Evolutionary conservation across 2,113 vertebrate species (phyloP).

Genomic region (Arvicanthis niloticus): DNA sequence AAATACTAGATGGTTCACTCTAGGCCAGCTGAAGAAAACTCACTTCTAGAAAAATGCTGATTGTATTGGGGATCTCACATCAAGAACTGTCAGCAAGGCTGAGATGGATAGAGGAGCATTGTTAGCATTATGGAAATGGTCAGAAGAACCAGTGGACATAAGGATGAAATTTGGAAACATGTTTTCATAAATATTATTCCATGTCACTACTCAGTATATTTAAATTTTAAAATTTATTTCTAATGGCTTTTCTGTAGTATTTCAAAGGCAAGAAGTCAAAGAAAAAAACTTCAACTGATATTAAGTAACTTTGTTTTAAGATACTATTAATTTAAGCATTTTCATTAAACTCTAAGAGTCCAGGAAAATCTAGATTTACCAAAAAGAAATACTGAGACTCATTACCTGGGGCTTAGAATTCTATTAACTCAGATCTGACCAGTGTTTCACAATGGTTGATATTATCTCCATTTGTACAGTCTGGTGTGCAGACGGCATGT

Average conservation of each 20-base stretch:
- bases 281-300: not conserved
- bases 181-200: not conserved
- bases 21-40: not conserved
- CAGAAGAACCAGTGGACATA: not conserved
- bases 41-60: not conserved
- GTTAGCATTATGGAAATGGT: not conserved
- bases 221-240: not conserved
- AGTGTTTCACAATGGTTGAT: not conserved
- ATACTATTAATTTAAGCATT: not conserved
- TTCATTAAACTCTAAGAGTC: not conserved
- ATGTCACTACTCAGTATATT: not conserved
- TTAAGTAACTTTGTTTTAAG: not conserved
- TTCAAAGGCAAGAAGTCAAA: not conserved
- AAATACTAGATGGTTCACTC: not conserved
- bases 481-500: not conserved
- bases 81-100: not conserved
- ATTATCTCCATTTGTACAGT: not conserved
- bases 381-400: not conserved
- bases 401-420: not conserved
- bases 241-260: not conserved
- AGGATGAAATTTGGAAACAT: not conserved
- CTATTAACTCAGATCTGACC: not conserved
- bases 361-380: not conserved
- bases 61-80: not conserved
- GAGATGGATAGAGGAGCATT: not conserved